Percentiles rank a stretch among this genome's conserved stretches.
phyloP scores from a whole-genome alignment of 1,140 invertebrate genomes.

The Camponotus pennsylvanicus region DNA sequence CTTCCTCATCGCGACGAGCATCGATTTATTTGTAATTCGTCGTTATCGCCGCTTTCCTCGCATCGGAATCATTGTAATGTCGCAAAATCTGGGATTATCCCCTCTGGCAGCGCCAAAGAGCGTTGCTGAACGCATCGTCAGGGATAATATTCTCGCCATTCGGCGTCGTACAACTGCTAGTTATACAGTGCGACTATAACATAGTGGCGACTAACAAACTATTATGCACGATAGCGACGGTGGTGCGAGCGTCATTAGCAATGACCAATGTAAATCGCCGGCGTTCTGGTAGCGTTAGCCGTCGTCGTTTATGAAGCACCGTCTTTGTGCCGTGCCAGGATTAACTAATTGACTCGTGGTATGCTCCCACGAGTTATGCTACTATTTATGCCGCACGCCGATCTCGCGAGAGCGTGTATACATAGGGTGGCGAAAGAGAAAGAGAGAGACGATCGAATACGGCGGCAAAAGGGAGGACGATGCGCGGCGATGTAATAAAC shows the following conservation, averaged over 20 bases:
- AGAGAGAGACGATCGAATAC: constrained; percentile 9
- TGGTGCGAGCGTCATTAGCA: constrained; percentile 71
- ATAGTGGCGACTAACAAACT: constrained; percentile 56
- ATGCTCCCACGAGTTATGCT: constrained; percentile 73
- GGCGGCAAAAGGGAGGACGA: background rate
- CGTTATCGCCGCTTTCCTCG: background rate
- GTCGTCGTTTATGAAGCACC: constrained; percentile 57
- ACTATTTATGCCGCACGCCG: constrained; percentile 67
- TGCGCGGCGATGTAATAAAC: constrained; percentile 67
- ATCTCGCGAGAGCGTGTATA: constrained; percentile 47
- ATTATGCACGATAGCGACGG: constrained; percentile 53
- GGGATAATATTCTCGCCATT: constrained; percentile 46
- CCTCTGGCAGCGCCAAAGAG: background rate
- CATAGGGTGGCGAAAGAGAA: background rate
- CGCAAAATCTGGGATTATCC: constrained; percentile 48
- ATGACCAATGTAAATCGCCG: constrained; percentile 49
- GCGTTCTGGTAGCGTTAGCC: constrained; percentile 49
- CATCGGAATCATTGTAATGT: constrained; percentile 19
- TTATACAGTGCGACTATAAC: constrained; percentile 49
- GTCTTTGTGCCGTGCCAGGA: constrained; percentile 63
- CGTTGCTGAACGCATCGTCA: constrained; percentile 17
- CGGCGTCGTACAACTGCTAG: constrained; percentile 38
- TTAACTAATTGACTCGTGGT: constrained; percentile 74
- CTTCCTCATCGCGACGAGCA: background rate
- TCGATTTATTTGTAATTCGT: background rate